A percentile compares a stretch with the other conserved stretches of the same genome.
Evolutionary conservation across 1,140 invertebrate genomes (phyloP).

Genomic region (Hetaerina americana): DNA sequence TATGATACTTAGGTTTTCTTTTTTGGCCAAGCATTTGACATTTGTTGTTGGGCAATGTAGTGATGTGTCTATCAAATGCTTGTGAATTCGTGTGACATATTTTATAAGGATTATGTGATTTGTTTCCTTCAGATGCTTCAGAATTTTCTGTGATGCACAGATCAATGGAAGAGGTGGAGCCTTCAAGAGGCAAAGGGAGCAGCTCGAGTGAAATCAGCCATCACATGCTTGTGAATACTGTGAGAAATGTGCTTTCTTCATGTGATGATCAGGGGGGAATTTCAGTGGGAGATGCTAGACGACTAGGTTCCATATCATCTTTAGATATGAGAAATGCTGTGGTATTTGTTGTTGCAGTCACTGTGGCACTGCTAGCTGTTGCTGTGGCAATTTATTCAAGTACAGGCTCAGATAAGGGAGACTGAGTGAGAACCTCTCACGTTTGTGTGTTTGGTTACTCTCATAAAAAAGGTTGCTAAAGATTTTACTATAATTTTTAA

Average conservation of each 20-base stretch:
- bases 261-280: background rate
- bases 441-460: too few species aligned
- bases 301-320: background rate
- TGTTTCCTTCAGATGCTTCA: background rate
- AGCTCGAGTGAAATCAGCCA: background rate
- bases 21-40: too few species aligned
- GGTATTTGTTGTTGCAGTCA: background rate
- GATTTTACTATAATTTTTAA: too few species aligned
- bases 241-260: background rate
- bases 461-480: too few species aligned
- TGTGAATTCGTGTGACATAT: too few species aligned
- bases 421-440: too few species aligned
- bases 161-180: background rate
- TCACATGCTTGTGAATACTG: background rate
- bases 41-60: too few species aligned
- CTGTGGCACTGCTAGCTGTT: background rate
- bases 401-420: too few species aligned
- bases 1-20: too few species aligned
- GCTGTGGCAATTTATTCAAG: too few species aligned
- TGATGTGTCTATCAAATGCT: too few species aligned
- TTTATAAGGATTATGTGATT: too few species aligned
- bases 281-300: background rate
- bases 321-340: background rate
- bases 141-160: background rate
- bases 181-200: background rate